Conservation (phyloP, 1,140 invertebrate species). For the Neelides sp. region DNA sequence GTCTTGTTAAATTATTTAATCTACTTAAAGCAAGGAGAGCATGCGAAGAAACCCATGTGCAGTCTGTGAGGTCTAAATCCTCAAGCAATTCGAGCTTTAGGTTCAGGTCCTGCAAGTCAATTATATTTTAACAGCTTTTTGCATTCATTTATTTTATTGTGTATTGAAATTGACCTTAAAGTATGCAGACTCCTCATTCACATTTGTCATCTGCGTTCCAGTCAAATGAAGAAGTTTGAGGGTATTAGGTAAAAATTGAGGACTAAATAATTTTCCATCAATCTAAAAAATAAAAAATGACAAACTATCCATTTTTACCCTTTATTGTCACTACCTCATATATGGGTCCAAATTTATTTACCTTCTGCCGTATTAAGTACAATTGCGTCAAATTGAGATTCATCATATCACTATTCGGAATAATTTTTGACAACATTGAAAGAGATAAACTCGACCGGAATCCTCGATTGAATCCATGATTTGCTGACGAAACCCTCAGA, state of each 20-base stretch:
- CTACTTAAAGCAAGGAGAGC: conserved; percentile 56
- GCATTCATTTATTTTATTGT: not conserved
- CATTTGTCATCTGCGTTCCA: conserved; percentile 14
- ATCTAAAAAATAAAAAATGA: too few species aligned
- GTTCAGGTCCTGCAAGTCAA: conserved; percentile 12
- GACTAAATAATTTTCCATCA: conserved; percentile 14
- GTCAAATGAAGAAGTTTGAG: conserved; percentile 20
- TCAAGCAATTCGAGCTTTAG: conserved; percentile 33
- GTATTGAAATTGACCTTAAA: conserved; percentile 15
- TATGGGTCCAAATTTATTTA: too few species aligned
- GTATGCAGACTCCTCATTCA: conserved; percentile 12
- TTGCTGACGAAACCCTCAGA: conserved; percentile 8
- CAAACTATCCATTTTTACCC: too few species aligned
- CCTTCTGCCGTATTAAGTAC: conserved; percentile 19
- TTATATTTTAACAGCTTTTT: not conserved
- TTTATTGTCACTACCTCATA: too few species aligned
- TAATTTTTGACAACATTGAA: conserved; percentile 6
- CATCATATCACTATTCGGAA: not conserved
- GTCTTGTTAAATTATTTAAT: conserved; percentile 44
- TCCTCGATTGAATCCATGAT: conserved; percentile 13
- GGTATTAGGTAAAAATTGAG: conserved; percentile 16
- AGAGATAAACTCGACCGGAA: conserved; percentile 22
- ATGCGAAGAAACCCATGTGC: conserved; percentile 56
- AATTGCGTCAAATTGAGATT: conserved; percentile 18
- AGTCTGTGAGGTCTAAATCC: conserved; percentile 51